A percentile compares a stretch with the other conserved stretches of the same genome.
Conservation (phyloP, 2,888 invertebrate species). For the Tuta absoluta region DNA sequence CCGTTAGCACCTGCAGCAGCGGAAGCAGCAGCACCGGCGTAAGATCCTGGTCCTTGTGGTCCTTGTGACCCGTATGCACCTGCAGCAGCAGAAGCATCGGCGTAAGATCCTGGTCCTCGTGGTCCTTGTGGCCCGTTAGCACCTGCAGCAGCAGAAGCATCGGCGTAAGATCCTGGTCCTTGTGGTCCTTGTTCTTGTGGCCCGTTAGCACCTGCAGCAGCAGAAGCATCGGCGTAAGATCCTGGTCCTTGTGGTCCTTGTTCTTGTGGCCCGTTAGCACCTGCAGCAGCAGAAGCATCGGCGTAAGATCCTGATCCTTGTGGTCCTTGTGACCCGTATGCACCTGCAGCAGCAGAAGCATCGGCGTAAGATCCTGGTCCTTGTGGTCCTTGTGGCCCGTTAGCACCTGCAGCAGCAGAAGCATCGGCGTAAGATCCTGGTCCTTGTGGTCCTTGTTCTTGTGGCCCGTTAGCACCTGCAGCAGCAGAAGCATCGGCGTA, state of each 20-base stretch:
- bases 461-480: no score
- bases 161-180: not conserved
- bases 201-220: no score
- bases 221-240: not conserved
- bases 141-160: not conserved
- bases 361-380: no score
- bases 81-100: not conserved
- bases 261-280: not conserved
- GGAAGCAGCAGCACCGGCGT: no score
- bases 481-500: no score
- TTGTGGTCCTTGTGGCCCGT: no score
- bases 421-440: no score
- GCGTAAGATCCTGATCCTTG: no score
- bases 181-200: not conserved
- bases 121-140: not conserved
- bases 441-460: no score
- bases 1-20: not conserved
- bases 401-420: no score
- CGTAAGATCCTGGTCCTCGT: conserved; percentile 10
- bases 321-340: conserved; percentile 28
- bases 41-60: no score
- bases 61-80: not conserved
- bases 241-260: not conserved
- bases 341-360: not conserved
- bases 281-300: no score